Conservation (phyloP, 1,140 invertebrate species). For the Tetramorium parvispinum region DNA sequence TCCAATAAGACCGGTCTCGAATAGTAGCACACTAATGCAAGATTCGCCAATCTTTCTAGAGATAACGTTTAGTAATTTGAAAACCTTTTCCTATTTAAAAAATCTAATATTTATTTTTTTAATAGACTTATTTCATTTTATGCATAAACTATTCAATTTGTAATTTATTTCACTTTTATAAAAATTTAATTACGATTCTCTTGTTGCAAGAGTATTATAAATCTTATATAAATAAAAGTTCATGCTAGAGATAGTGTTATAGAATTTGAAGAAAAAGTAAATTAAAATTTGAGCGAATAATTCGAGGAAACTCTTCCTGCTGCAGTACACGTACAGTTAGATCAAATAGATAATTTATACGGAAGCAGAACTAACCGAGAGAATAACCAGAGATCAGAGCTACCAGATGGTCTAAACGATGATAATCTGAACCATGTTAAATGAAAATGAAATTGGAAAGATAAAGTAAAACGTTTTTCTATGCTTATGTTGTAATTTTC, state of each 20-base stretch:
- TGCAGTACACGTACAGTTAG: neutral
- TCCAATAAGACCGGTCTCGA: neutral
- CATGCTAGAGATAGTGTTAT: neutral
- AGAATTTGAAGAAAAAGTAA: slow-evolving; percentile 5
- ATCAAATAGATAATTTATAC: slow-evolving; percentile 46
- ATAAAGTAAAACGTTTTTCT: neutral
- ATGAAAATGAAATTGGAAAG: neutral
- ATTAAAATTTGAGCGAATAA: slow-evolving; percentile 21
- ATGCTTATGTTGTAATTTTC: neutral
- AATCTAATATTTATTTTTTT: neutral
- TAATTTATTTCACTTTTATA: neutral
- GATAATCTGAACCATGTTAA: slow-evolving; percentile 12
- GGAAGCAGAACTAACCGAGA: neutral
- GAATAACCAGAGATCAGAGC: neutral
- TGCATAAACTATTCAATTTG: neutral
- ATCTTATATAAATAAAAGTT: neutral
- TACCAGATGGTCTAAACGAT: slow-evolving; percentile 26
- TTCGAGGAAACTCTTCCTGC: neutral
- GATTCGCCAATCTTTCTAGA: neutral
- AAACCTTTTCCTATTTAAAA: neutral
- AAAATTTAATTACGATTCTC: neutral
- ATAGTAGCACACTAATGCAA: neutral
- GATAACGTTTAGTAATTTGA: neutral
- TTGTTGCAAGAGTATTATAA: neutral
- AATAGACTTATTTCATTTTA: neutral